A percentile compares a stretch with the other conserved stretches of the same genome.
These are phyloP conservation scores for Ectropis grisescens DNA, from an alignment of 1,140 invertebrate genomes.

Conservation along the genomic window DNA sequence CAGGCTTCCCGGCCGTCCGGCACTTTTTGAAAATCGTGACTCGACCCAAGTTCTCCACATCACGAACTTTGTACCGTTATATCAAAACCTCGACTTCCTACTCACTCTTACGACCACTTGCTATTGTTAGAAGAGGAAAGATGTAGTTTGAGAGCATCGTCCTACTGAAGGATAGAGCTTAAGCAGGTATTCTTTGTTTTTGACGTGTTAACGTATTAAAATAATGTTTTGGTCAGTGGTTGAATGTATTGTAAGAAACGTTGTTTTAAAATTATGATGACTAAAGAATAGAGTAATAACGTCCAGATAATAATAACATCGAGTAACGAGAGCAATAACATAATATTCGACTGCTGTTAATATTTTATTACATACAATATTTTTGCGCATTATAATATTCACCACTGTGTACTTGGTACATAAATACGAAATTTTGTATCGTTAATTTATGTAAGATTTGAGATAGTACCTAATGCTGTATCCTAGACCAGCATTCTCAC, in stretches of 20 bases:
- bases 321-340: too few relatives aligned
- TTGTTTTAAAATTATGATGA: not conserved
- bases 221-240: not conserved
- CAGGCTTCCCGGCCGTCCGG: slow-evolving; percentile 32
- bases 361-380: too few relatives aligned
- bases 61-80: slow-evolving; percentile 59
- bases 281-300: too few relatives aligned
- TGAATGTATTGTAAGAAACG: not conserved
- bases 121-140: slow-evolving; percentile 22
- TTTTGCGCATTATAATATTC: too few relatives aligned
- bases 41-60: slow-evolving; percentile 36
- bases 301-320: too few relatives aligned
- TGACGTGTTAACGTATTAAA: slow-evolving; percentile 13
- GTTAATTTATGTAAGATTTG: too few relatives aligned
- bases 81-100: slow-evolving; percentile 18
- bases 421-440: too few relatives aligned
- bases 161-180: slow-evolving; percentile 29
- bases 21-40: slow-evolving; percentile 68
- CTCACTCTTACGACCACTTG: slow-evolving; percentile 19
- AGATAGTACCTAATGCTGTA: too few relatives aligned
- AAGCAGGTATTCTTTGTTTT: slow-evolving; percentile 16
- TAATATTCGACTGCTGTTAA: too few relatives aligned
- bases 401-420: too few relatives aligned
- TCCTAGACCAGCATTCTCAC: too few relatives aligned
- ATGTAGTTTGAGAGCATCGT: slow-evolving; percentile 13